Evolutionary conservation across 2,888 invertebrate genomes (phyloP).

Genomic region (Neoitamus cyanurus): DNA sequence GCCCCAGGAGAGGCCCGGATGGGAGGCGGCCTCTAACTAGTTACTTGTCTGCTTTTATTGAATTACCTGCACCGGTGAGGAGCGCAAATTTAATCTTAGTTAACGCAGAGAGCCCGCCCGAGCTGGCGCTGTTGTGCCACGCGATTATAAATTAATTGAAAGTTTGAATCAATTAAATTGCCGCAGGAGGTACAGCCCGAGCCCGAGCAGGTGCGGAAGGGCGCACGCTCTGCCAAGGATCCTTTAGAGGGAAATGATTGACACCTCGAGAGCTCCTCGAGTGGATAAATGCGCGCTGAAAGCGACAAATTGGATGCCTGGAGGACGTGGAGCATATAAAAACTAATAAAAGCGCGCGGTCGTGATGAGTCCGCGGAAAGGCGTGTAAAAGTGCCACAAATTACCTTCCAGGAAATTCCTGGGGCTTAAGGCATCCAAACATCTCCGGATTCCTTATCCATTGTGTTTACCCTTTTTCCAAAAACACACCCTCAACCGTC

Average conservation of each 20-base stretch:
- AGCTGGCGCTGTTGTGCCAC: slow-evolving; percentile 25
- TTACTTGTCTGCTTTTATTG: slow-evolving; percentile 49
- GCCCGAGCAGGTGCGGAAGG: neutral
- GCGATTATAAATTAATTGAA: slow-evolving; percentile 48
- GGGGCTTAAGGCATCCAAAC: neutral
- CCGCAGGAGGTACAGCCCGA: neutral
- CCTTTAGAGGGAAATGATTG: slow-evolving; percentile 29
- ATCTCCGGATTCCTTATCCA: neutral
- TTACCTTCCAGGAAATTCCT: slow-evolving; percentile 10
- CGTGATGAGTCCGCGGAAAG: neutral
- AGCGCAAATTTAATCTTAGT: slow-evolving; percentile 45
- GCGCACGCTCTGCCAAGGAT: neutral
- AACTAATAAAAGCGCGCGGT: neutral
- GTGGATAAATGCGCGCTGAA: slow-evolving; percentile 29
- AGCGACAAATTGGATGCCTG: slow-evolving; percentile 22
- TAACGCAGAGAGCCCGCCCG: slow-evolving; percentile 18
- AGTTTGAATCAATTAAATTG: slow-evolving; percentile 46
- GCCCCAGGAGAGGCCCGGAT: slow-evolving; percentile 20
- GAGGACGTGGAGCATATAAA: slow-evolving; percentile 13
- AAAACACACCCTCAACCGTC: neutral
- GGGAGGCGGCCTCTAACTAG: slow-evolving; percentile 41
- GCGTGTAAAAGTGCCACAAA: neutral
- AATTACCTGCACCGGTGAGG: slow-evolving; percentile 44
- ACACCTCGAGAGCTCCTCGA: slow-evolving; percentile 12
- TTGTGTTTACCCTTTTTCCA: neutral